Evolutionary conservation across 2,113 vertebrate genomes (phyloP).

Genomic region (Oreotrochilus melanogaster): DNA sequence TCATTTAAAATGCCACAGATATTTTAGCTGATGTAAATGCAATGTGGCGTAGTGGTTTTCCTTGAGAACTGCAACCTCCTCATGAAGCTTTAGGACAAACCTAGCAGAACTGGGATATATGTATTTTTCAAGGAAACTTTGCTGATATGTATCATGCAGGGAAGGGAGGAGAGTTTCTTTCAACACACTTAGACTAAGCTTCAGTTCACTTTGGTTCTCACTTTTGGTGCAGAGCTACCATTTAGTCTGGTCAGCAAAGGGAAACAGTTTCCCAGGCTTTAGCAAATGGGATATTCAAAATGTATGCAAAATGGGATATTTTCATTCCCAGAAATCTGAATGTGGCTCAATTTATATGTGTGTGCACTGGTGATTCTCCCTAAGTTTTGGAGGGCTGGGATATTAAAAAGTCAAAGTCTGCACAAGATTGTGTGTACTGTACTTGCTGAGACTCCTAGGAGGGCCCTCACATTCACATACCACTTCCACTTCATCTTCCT

Average conservation of each 20-base stretch:
- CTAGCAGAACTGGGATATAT: neutral
- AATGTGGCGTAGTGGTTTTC: neutral
- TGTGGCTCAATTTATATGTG: neutral
- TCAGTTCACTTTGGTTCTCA: neutral
- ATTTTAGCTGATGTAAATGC: neutral
- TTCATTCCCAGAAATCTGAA: neutral
- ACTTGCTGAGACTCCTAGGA: neutral
- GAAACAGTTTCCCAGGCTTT: neutral
- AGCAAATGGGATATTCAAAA: neutral
- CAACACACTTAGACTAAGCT: neutral
- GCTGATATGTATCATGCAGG: neutral
- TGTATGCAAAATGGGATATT: neutral
- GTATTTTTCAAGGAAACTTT: neutral
- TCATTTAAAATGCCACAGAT: neutral
- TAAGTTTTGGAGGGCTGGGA: neutral
- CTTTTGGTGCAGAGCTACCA: neutral
- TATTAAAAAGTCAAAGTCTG: neutral
- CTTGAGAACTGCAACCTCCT: neutral
- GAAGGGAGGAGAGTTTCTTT: neutral
- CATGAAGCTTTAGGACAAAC: neutral
- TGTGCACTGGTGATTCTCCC: neutral
- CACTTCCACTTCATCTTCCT: neutral
- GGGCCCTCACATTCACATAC: neutral
- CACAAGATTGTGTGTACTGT: neutral
- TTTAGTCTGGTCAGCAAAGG: neutral